phyloP scores from a whole-genome alignment of 2,113 vertebrate genomes.

The Coptodon bakossiorum region DNA sequence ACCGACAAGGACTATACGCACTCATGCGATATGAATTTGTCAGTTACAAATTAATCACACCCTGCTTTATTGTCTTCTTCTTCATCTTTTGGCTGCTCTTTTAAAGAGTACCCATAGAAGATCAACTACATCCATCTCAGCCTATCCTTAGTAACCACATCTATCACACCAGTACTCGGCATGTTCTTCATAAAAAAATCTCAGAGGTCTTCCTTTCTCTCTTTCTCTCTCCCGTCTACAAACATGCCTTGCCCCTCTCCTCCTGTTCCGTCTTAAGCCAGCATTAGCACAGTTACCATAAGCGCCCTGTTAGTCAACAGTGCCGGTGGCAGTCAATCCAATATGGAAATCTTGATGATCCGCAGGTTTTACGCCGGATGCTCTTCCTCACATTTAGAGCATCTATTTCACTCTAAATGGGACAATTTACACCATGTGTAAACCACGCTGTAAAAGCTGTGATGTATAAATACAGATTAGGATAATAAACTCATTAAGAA shows the following conservation, averaged over 20 bases:
- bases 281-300: neutral
- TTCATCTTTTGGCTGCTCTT: neutral
- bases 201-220: neutral
- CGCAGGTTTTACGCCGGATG: accelerated
- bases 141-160: accelerated
- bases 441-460: neutral
- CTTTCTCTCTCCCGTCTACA: neutral
- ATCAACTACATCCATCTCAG: neutral
- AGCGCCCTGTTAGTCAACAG: neutral
- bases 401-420: neutral
- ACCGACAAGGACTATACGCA: neutral
- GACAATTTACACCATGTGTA: neutral
- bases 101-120: neutral
- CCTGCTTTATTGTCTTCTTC: neutral
- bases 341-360: neutral
- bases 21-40: neutral
- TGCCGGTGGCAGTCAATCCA: neutral
- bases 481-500: neutral
- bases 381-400: neutral
- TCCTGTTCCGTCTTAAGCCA: neutral
- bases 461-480: neutral
- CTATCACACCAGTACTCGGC: neutral
- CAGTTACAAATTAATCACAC: neutral
- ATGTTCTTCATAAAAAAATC: neutral
- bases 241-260: neutral